Evolutionary conservation across 2,888 invertebrate species (phyloP), one percentile per base, ranked within the genome.

Genomic region (Rhagophthalmus giganteus): DNA sequence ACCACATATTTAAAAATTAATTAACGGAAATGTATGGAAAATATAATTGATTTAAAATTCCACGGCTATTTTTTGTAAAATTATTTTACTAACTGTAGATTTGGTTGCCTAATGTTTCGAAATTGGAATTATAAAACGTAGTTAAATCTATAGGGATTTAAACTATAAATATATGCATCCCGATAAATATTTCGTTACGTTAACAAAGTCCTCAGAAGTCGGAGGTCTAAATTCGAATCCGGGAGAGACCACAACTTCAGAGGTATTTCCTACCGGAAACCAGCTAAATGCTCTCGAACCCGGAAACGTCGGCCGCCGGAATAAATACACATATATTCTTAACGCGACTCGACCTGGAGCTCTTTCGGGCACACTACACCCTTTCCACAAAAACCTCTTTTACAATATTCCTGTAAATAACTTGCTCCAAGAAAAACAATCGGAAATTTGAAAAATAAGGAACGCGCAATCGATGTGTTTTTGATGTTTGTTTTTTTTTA

Each of bases 251-350:
- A 59, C 68, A 68, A 62, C 65, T 68, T 64, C 66, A 64, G 63
- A 65, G 69, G 69, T 69, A 65, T 68, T 68, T 69, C 69, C 68
- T 62, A 55, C 70, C 70, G 71, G 71, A 72, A 71, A 69, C 68
- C 65, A 63, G 60, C 66, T 69, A 70, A 71, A 70, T 69, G 69
- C 69, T 69, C 64, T 62, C 63, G 68, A 68, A 70, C 69, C 68
- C 70, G 70, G 71, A 71, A 67, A 63, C 61, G 67, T 64, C 64
- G 64, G 65, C 63, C 58, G 68, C 71, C 69, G 69, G 70, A 70
- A 70, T 70, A 70, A 70, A 71, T 69, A 69, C 66, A 63, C 64
- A 67, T 64, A 67, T 69, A 66, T 67, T 49, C 49, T 54, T 49
- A 54, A 54, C 54, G 37, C 38, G 54, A 49, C 45, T 45, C 54